Evolutionary conservation across 1,140 invertebrate species (phyloP).

Genomic region (Aphis craccivora): DNA sequence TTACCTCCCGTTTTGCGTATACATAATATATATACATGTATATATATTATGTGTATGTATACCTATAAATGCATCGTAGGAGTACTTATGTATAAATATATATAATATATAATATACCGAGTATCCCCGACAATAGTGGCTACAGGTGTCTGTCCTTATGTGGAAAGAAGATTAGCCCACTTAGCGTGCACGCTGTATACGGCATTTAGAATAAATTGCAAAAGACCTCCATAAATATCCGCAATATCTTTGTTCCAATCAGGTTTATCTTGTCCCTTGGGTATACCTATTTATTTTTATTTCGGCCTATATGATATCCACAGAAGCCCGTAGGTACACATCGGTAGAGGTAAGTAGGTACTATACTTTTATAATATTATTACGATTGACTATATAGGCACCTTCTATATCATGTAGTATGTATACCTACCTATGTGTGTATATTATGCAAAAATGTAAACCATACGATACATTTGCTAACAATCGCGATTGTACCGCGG

Average conservation of each 20-base stretch:
- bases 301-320: background rate
- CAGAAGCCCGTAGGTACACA: background rate
- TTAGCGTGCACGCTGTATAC: slow-evolving; percentile 30
- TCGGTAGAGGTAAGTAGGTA: background rate
- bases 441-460: background rate
- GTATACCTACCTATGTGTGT: background rate
- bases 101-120: background rate
- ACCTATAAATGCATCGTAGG: background rate
- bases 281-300: background rate
- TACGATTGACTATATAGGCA: background rate
- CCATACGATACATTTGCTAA: background rate
- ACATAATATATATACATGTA: background rate
- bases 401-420: no score
- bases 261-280: background rate
- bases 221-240: slow-evolving; percentile 34
- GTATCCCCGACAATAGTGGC: slow-evolving; percentile 31
- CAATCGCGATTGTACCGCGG: background rate
- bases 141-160: slow-evolving; percentile 47
- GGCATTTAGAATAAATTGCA: slow-evolving; percentile 41
- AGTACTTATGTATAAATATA: background rate
- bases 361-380: background rate
- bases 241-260: slow-evolving; percentile 33
- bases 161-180: slow-evolving; percentile 53
- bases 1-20: slow-evolving; percentile 25
- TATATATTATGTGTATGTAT: background rate